Evolutionary conservation across 2,113 vertebrate species (phyloP), one percentile per base, ranked within the genome.

Genomic region (Columba livia): DNA sequence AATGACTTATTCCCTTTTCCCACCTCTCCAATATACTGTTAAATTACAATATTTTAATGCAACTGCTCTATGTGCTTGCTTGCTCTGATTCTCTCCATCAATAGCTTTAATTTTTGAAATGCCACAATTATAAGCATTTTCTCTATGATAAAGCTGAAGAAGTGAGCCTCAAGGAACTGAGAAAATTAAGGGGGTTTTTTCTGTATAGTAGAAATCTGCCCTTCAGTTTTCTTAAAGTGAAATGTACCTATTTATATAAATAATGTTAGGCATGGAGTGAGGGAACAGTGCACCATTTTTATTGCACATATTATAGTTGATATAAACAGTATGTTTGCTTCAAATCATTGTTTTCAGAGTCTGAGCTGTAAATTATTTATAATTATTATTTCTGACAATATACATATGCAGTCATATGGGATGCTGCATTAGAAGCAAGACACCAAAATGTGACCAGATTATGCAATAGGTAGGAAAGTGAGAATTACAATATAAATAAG

Each of bases 31-130:
- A 54, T 92, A 54, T 25, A 89, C 60, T 79, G 24, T 62, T 65
- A 73, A 84, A 95, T 69, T 69, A 91, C 48, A 79, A 38, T 40
- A 34, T 71, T 97, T 83, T 73, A 71, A 53, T 73, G 62, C 31
- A 79, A 67, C 42, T 64, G 36, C 38, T 79, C 32, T 42, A 16
- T 31, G 36, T 60, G 20, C 28, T 71, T 89, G 14, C 61, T 93
- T 95, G 26, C 65, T 95, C 51, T 86, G 47, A 78, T 92, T 93
- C 48, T 72, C 23, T 92, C 47, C 17, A 77, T 94, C 62, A 79
- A 40, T 64, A 90, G 5, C 71, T 50, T 74, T 81, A 61, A 14
- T 86, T 72, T 95, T 86, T 74, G 60, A 75, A 47, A 66, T 42
- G 9, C 18, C 58, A 61, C 20, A 42, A 28, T 44, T 79, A 61